Percentiles rank a stretch among this genome's conserved stretches.
These are phyloP conservation scores for Geotrypetes seraphini DNA, from an alignment of 2,797 vertebrate species.

Conservation along the genomic window DNA sequence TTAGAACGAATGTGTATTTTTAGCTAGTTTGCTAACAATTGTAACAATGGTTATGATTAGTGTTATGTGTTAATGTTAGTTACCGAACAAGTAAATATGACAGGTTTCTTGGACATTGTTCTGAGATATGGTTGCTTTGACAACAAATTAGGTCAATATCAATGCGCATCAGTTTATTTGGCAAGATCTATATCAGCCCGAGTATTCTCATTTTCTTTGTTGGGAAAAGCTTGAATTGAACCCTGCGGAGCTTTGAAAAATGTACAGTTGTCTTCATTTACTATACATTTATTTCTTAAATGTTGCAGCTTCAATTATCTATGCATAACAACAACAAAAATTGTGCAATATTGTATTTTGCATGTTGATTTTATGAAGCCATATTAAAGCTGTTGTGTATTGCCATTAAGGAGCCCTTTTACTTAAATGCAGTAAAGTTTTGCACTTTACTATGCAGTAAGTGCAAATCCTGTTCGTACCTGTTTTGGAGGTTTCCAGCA, in stretches of 20 bases:
- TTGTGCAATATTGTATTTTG: neutral
- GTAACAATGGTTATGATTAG: neutral
- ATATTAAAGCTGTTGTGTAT: neutral
- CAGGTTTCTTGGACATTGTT: conserved; percentile 4
- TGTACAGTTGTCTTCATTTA: too few relatives aligned
- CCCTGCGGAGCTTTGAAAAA: too few relatives aligned
- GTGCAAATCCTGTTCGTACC: too few relatives aligned
- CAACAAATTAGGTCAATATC: conserved; percentile 7
- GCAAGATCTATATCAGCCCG: conserved; percentile 1
- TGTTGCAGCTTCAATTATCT: too few relatives aligned
- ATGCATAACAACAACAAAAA: neutral
- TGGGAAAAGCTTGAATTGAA: too few relatives aligned
- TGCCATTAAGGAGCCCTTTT: too few relatives aligned
- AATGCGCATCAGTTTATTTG: conserved; percentile 2
- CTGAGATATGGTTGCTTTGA: conserved; percentile 12
- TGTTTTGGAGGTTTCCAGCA: too few relatives aligned
- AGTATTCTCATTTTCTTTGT: too few relatives aligned
- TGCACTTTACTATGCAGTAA: too few relatives aligned
- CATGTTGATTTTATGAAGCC: neutral
- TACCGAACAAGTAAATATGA: conserved; percentile 8
- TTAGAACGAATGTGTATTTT: conserved; percentile 7
- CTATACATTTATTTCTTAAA: too few relatives aligned
- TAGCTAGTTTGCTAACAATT: neutral
- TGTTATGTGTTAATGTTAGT: neutral
- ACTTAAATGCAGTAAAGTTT: too few relatives aligned